Conservation (phyloP, 1,140 invertebrate species). For the Calosoma granatense region DNA sequence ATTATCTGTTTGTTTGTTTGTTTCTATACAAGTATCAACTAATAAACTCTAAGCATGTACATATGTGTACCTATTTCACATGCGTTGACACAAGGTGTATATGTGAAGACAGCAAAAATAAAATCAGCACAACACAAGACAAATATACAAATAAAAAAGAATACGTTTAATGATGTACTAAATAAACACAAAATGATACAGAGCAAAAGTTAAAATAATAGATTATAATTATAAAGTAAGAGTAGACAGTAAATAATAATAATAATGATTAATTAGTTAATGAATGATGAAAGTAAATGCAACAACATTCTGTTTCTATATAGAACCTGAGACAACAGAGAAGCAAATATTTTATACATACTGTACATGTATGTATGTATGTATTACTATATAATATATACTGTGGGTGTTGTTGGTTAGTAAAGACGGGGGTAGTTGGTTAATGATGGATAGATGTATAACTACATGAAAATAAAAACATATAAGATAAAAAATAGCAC, state of each 20-base stretch:
- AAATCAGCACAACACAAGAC: constrained; percentile 13
- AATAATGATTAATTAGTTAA: constrained; percentile 10
- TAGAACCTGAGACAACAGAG: constrained; percentile 11
- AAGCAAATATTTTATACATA: neutral
- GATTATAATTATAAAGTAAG: too few species aligned
- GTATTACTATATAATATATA: too few species aligned
- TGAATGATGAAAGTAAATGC: constrained; percentile 11
- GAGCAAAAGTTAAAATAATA: constrained; percentile 13
- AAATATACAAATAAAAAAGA: constrained; percentile 15
- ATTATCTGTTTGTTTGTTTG: too few species aligned
- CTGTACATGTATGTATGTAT: constrained; percentile 15
- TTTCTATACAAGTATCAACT: too few species aligned
- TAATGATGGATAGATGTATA: too few species aligned
- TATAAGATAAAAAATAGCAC: constrained; percentile 20
- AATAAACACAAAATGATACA: constrained; percentile 14
- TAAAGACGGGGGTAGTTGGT: too few species aligned
- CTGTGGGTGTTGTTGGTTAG: constrained; percentile 14
- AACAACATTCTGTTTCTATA: constrained; percentile 10
- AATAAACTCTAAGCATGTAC: too few species aligned
- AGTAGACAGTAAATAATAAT: constrained; percentile 6
- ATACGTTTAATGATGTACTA: constrained; percentile 13
- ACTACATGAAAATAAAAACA: too few species aligned
- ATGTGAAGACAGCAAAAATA: too few species aligned
- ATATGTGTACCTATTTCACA: too few species aligned
- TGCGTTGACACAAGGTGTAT: too few species aligned